These are phyloP conservation scores for Kuschelorhynchus macadamiae DNA, from an alignment of 2,888 invertebrate species.

Conservation along the genomic window DNA sequence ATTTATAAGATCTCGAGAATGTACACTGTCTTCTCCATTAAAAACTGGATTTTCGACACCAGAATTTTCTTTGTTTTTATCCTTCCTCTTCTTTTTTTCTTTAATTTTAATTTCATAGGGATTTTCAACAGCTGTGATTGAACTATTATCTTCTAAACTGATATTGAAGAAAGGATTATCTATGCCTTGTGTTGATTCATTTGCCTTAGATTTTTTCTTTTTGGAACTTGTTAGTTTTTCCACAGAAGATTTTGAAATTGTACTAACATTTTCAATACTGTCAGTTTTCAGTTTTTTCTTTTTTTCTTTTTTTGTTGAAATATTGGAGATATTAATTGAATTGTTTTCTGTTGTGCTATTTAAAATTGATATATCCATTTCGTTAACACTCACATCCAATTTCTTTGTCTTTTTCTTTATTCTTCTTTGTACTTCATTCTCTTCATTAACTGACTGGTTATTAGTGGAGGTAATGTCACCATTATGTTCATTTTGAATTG, in stretches of 20 bases:
- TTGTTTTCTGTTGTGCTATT: slow-evolving; percentile 25
- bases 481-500: slow-evolving; percentile 22
- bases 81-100: slow-evolving; percentile 51
- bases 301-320: slow-evolving; percentile 4
- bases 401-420: slow-evolving; percentile 1
- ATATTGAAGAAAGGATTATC: slow-evolving; percentile 53
- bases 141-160: slow-evolving; percentile 33
- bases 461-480: background rate
- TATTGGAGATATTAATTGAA: slow-evolving; percentile 33
- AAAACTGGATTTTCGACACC: slow-evolving; percentile 55
- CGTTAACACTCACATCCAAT: slow-evolving; percentile 22
- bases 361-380: slow-evolving; percentile 27
- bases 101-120: slow-evolving; percentile 52
- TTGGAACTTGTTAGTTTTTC: background rate
- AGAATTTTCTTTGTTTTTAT: slow-evolving; percentile 35
- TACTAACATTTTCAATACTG: slow-evolving; percentile 3
- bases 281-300: slow-evolving; percentile 1
- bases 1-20: slow-evolving; percentile 25
- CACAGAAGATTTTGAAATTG: background rate
- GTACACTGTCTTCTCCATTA: slow-evolving; percentile 37
- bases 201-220: slow-evolving; percentile 44
- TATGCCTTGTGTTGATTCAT: slow-evolving; percentile 25
- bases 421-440: slow-evolving; percentile 9
- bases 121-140: slow-evolving; percentile 41
- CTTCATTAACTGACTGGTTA: too few relatives aligned